Evolutionary conservation across 2,113 vertebrate species (phyloP).

Genomic region (Tetrax tetrax): DNA sequence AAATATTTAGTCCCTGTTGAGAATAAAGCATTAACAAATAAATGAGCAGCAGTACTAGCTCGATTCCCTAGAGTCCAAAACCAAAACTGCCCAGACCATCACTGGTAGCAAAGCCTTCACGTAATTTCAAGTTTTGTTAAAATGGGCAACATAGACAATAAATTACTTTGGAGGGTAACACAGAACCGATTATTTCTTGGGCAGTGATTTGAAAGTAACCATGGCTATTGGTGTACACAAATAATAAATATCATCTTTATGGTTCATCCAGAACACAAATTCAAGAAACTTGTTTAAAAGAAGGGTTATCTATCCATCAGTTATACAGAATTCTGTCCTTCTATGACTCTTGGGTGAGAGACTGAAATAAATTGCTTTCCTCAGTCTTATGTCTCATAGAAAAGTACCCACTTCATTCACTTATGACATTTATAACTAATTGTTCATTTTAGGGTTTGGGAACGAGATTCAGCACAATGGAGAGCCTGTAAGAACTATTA

Average conservation of each 20-base stretch:
- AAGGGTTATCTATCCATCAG: neutral
- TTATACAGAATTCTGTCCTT: neutral
- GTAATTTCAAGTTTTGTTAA: neutral
- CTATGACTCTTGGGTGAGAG: neutral
- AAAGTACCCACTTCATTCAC: neutral
- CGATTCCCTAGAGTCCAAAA: neutral
- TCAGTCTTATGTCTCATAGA: neutral
- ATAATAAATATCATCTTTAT: neutral
- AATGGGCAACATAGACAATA: neutral
- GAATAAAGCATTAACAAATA: conserved; percentile 18
- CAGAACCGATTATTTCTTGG: neutral
- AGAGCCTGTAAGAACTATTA: neutral
- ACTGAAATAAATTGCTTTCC: neutral
- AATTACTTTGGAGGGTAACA: neutral
- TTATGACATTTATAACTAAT: neutral
- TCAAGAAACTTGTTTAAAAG: neutral
- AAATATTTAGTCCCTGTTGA: conserved; percentile 4
- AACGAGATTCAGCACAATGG: neutral
- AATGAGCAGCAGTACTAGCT: neutral
- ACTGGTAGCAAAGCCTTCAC: neutral
- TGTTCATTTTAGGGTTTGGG: neutral
- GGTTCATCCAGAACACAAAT: neutral
- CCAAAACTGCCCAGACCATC: neutral
- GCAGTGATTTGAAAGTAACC: neutral
- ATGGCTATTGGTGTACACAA: neutral